Conservation (phyloP, 1,140 invertebrate genomes). For the Rhagoletis pomonella region DNA sequence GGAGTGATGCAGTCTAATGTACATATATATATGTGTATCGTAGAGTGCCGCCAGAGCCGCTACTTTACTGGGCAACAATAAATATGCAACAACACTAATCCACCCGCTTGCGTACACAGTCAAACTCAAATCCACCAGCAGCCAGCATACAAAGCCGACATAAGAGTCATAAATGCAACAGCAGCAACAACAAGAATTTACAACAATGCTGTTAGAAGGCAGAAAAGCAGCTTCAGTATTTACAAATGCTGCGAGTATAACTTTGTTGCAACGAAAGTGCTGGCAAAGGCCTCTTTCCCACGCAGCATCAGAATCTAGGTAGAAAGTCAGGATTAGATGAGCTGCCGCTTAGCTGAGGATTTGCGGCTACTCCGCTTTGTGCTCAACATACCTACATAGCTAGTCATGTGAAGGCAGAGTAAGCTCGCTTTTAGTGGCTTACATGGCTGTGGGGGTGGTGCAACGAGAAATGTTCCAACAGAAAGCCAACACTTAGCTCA, state of each 20-base stretch:
- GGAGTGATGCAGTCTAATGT: too few relatives aligned
- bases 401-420: neutral
- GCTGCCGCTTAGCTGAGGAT: slow-evolving; percentile 20
- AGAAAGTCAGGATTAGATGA: slow-evolving; percentile 31
- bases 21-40: neutral
- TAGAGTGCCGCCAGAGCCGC: neutral
- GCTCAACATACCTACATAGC: neutral
- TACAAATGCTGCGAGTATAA: neutral
- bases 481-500: slow-evolving; percentile 40
- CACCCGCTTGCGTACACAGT: too few relatives aligned
- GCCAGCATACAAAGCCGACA: neutral
- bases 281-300: neutral
- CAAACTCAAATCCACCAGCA: too few relatives aligned
- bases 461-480: slow-evolving; percentile 1
- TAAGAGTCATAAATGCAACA: slow-evolving; percentile 34
- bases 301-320: neutral
- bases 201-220: slow-evolving; percentile 14
- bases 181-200: neutral
- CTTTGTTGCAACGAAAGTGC: neutral
- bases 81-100: too few relatives aligned
- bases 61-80: neutral
- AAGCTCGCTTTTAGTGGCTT: slow-evolving; percentile 41
- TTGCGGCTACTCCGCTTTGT: slow-evolving; percentile 2
- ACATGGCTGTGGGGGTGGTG: neutral
- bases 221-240: neutral